Evolutionary conservation across 2,113 vertebrate species (phyloP), one percentile per base, ranked within the genome.

Genomic region (Cochlearius cochlearius): DNA sequence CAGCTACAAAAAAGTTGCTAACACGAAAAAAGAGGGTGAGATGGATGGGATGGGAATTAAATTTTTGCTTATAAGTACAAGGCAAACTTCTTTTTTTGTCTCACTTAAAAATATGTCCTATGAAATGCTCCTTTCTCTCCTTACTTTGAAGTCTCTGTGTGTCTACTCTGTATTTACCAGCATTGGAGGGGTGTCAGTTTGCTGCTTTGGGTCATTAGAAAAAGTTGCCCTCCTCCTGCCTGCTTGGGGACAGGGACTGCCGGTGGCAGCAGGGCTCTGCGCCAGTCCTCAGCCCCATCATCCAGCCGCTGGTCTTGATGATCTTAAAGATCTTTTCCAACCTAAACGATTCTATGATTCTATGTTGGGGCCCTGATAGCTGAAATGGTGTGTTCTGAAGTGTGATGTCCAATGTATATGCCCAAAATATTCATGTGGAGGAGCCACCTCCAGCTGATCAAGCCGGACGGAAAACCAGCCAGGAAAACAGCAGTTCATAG

Each of bases 211-310:
- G n/a, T 39, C 26, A 21, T 39, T 29, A n/a, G 47, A 27, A 58
- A 83, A 67, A 30, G 7, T 60, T 80, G 20, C 9, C 30, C 18
- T 52, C 18, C 2, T 27, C 32, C n/a, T 79, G 15, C n/a, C 15
- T 0, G 0, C 23, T 15, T 0, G 0, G 26, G 15, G 21, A 19
- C 23, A 11, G 59, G 30, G 21, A 20, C 30, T 58, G 59, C 49
- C 10, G 12, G 20, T 2, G 2, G 16, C 0, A 0, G 23, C 23
- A 26, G n/a, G 30, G 16, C 27, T 71, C 30, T 34, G 7, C 2
- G 3, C 29, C 2, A 19, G 13, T 45, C 27, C 67, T 41, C 53
- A 41, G 8, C 32, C 39, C 18, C 36, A 60, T 60, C 1, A 0
- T 41, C 23, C 30, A 72, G 55, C 21, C 22, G 12, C 15, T 0